Percentiles rank a stretch among this genome's conserved stretches.
These are phyloP conservation scores for Centrocercus urophasianus DNA, from an alignment of 2,113 vertebrate genomes.

Conservation along the genomic window DNA sequence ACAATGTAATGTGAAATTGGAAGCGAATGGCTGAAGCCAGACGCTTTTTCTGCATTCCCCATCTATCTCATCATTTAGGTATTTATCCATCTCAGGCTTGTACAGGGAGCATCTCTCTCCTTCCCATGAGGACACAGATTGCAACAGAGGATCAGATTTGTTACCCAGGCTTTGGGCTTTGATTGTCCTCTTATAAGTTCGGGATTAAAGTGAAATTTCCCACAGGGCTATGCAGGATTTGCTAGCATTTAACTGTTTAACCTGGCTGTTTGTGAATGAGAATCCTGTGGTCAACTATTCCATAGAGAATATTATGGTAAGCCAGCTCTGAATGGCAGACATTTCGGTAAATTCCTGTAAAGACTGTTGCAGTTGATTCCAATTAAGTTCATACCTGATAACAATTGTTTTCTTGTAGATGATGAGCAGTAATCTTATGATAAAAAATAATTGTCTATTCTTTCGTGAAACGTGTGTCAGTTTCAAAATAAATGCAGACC, in stretches of 20 bases:
- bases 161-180: constrained; percentile 99
- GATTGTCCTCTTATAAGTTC: constrained; percentile 99
- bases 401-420: constrained; percentile 75
- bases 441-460: constrained; percentile 66
- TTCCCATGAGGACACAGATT: constrained; percentile 96
- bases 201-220: constrained; percentile 99
- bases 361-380: constrained; percentile 80
- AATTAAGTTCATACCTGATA: constrained; percentile 80
- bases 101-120: constrained; percentile 90
- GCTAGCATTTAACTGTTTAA: constrained; percentile 99
- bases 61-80: constrained; percentile 99
- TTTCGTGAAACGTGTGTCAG: constrained; percentile 51
- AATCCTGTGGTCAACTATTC: constrained; percentile 92
- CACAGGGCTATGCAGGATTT: constrained; percentile 99
- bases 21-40: constrained; percentile 97
- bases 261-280: constrained; percentile 94
- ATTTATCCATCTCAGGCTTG: constrained; percentile 99
- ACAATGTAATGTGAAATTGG: constrained; percentile 97
- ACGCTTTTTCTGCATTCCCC: constrained; percentile 93
- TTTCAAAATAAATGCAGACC: constrained; percentile 70
- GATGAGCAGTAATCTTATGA: constrained; percentile 64
- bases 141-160: constrained; percentile 98
- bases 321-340: constrained; percentile 83
- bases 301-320: constrained; percentile 88
- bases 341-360: constrained; percentile 80